Evolutionary conservation across 2,888 invertebrate species (phyloP).

Genomic region (Pachycephus smyrnensis): DNA sequence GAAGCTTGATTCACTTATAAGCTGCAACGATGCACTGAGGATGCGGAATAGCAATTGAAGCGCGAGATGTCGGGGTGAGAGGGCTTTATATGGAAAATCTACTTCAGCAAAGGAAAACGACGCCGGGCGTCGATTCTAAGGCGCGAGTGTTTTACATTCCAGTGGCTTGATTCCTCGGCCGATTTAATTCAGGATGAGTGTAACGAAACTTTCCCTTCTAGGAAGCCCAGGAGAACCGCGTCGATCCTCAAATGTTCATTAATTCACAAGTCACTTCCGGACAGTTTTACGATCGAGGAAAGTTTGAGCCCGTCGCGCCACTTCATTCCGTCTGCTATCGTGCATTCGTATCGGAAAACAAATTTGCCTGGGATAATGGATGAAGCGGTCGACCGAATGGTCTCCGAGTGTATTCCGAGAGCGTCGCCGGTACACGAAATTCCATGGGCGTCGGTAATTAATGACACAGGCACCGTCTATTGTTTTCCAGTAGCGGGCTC

Average conservation of each 20-base stretch:
- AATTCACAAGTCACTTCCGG: slow-evolving; percentile 52
- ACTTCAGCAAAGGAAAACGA: not conserved
- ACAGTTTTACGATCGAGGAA: slow-evolving; percentile 48
- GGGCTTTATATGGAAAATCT: not conserved
- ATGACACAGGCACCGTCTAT: slow-evolving; percentile 35
- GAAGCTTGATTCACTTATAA: not conserved
- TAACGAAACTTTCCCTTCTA: not conserved
- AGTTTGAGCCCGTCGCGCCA: slow-evolving; percentile 39
- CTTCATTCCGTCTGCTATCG: slow-evolving; percentile 35
- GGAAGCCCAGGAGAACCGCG: not conserved
- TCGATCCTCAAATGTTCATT: slow-evolving; percentile 45
- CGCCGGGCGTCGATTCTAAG: slow-evolving; percentile 28
- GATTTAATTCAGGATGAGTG: not conserved
- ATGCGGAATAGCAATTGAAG: not conserved
- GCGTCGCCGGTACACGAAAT: not conserved
- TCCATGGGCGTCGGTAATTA: slow-evolving; percentile 42
- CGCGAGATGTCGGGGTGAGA: not conserved
- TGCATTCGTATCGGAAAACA: slow-evolving; percentile 58
- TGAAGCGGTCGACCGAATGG: slow-evolving; percentile 52
- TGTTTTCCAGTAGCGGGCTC: not conserved
- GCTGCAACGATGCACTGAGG: not conserved
- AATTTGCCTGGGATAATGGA: slow-evolving; percentile 61
- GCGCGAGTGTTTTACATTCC: slow-evolving; percentile 40
- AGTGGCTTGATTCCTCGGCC: not conserved
- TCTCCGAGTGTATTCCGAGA: slow-evolving; percentile 37